phyloP scores from a whole-genome alignment of 2,797 vertebrate genomes.

The Sebastes elongatus region DNA sequence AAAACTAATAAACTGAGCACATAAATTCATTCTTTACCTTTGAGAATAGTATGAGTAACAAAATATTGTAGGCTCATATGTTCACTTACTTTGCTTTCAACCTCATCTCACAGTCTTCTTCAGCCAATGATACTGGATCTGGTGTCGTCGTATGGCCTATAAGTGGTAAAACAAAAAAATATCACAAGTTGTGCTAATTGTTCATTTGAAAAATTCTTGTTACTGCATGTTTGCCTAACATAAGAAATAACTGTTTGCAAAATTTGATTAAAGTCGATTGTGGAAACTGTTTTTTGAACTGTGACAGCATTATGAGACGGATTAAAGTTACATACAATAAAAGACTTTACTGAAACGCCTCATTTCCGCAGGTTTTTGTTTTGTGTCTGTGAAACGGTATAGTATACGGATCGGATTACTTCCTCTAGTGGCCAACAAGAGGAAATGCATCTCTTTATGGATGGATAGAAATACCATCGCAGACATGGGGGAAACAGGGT shows the following conservation, averaged over 20 bases:
- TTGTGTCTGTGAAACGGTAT: too few relatives aligned
- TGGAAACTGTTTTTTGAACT: not conserved
- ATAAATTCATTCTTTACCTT: not conserved
- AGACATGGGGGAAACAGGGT: too few relatives aligned
- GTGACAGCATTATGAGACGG: not conserved
- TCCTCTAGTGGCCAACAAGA: too few relatives aligned
- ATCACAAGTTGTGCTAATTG: not conserved
- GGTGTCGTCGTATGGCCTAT: not conserved
- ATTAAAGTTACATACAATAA: not conserved
- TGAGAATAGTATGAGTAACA: not conserved
- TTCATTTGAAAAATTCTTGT: not conserved
- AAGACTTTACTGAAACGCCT: not conserved
- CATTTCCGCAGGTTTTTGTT: too few relatives aligned
- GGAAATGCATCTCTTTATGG: too few relatives aligned
- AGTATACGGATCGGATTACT: too few relatives aligned
- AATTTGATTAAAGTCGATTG: not conserved
- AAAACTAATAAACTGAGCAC: not conserved
- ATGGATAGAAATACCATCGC: too few relatives aligned
- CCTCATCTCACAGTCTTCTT: not conserved
- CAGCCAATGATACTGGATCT: not conserved
- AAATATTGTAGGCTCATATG: not conserved
- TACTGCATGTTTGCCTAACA: not conserved
- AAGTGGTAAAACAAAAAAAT: not conserved
- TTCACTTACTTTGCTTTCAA: not conserved
- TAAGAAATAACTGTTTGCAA: not conserved